phyloP scores from a whole-genome alignment of 35 echinoderm and acorn worm genomes.

The Strongylocentrotus purpuratus region DNA sequence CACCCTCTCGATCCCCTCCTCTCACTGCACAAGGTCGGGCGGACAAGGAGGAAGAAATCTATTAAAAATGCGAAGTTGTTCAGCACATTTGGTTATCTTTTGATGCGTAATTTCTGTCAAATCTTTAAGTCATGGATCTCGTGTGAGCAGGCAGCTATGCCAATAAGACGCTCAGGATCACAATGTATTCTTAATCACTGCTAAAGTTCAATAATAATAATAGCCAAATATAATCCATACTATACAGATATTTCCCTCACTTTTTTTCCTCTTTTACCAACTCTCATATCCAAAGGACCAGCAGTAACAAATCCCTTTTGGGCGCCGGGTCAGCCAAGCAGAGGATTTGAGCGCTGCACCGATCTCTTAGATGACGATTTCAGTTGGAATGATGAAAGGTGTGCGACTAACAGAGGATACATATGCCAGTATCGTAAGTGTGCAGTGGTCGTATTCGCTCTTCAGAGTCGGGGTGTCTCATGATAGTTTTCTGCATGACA shows the following conservation, averaged over 20 bases:
- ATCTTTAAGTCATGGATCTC: no score
- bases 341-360: background rate
- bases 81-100: no score
- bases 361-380: background rate
- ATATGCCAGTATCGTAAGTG: conserved; percentile 35
- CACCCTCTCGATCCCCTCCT: no score
- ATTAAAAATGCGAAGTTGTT: no score
- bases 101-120: no score
- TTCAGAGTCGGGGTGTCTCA: no score
- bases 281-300: background rate
- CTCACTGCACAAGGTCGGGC: no score
- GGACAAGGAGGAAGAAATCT: no score
- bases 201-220: background rate
- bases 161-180: no score
- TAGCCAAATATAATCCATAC: background rate
- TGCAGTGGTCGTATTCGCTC: background rate
- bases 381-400: background rate
- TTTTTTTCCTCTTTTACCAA: background rate
- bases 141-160: no score
- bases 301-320: background rate
- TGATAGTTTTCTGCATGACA: background rate
- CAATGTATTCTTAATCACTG: background rate
- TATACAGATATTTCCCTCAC: background rate
- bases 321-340: background rate
- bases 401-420: background rate